phyloP scores from a whole-genome alignment of 1,140 invertebrate species.

The Drosophila simulans region DNA sequence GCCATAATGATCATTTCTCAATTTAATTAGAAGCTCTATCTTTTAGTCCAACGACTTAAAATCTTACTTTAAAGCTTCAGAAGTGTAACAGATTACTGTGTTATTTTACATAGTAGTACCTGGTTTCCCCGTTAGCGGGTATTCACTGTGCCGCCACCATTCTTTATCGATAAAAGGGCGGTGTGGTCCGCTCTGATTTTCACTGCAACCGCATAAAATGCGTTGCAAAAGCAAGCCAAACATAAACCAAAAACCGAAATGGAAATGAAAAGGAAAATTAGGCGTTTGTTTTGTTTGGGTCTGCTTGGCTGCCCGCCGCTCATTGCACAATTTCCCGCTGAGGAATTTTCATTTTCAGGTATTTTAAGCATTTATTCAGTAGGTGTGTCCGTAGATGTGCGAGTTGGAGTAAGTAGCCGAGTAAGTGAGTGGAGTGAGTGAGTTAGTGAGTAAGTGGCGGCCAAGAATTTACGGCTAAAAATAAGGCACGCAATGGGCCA shows the following conservation, averaged over 20 bases:
- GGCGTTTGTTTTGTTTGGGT: conserved; percentile 42
- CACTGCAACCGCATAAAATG: conserved; percentile 28
- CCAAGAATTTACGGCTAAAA: conserved; percentile 67
- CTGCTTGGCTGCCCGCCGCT: conserved; percentile 48
- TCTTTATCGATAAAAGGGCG: conserved; percentile 8
- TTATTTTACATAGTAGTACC: no score
- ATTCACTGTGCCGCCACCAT: conserved; percentile 1
- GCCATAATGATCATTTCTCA: no score
- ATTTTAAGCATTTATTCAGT: conserved; percentile 7
- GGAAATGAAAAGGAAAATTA: conserved; percentile 43
- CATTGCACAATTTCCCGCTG: conserved; percentile 50
- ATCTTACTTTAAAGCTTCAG: no score
- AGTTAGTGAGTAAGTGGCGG: conserved; percentile 19
- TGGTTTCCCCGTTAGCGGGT: neutral
- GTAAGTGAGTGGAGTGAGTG: neutral
- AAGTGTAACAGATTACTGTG: no score
- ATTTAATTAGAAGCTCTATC: no score
- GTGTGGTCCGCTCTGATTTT: neutral
- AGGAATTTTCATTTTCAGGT: conserved; percentile 39
- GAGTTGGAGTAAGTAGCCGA: neutral
- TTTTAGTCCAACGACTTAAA: no score
- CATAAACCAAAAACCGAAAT: conserved; percentile 27
- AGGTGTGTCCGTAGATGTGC: conserved; percentile 23
- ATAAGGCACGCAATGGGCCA: conserved; percentile 64
- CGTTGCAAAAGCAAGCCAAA: conserved; percentile 30